These are phyloP conservation scores for Thermophis baileyi DNA, from an alignment of 2,113 vertebrate genomes.

Conservation along the genomic window DNA sequence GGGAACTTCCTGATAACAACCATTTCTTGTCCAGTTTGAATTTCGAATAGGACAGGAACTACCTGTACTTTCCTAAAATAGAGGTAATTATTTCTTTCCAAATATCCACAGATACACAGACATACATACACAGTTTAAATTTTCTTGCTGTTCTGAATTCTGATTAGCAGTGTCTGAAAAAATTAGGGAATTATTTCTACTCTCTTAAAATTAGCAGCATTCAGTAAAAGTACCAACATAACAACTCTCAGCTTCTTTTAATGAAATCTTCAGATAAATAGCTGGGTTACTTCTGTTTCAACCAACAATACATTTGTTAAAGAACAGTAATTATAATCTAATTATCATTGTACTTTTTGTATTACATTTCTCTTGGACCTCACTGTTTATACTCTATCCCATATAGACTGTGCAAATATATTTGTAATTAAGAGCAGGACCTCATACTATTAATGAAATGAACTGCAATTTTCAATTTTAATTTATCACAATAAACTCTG, in stretches of 20 bases:
- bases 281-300: background rate
- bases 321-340: background rate
- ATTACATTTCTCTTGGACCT: background rate
- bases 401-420: background rate
- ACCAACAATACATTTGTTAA: background rate
- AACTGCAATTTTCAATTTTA: background rate
- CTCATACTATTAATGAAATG: background rate
- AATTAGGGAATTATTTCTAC: background rate
- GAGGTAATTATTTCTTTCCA: slow-evolving; percentile 4
- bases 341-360: background rate
- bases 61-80: slow-evolving; percentile 73
- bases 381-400: background rate
- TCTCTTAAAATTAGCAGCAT: background rate
- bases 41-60: slow-evolving; percentile 70
- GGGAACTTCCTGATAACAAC: slow-evolving; percentile 72
- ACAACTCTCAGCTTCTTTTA: background rate
- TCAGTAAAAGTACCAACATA: background rate
- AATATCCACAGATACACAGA: background rate
- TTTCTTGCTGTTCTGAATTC: background rate
- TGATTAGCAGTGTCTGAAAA: background rate
- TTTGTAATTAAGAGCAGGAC: background rate
- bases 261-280: background rate
- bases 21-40: slow-evolving; percentile 75
- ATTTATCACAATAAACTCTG: background rate
- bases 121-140: background rate